phyloP scores from a whole-genome alignment of 2,113 vertebrate species.

The Petrocephalus microphthalmus region DNA sequence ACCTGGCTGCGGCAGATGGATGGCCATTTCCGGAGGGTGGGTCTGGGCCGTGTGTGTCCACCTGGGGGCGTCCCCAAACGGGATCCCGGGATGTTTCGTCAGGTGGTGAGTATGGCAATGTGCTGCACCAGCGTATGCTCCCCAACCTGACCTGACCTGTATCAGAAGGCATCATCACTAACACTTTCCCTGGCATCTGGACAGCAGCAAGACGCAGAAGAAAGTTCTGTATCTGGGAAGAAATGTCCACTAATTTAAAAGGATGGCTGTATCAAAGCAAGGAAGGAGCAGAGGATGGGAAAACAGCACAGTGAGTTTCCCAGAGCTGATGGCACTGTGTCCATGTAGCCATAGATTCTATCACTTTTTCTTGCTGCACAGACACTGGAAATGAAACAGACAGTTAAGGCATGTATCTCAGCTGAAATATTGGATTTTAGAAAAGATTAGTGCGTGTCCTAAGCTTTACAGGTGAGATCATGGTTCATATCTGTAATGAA shows the following conservation, averaged over 20 bases:
- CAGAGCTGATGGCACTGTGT: neutral
- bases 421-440: constrained; percentile 6
- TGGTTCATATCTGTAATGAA: neutral
- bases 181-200: neutral
- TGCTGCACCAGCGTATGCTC: too few species aligned
- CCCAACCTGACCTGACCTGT: too few species aligned
- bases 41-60: too few species aligned
- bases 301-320: neutral
- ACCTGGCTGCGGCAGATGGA: too few species aligned
- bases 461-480: neutral
- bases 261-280: neutral
- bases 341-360: neutral
- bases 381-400: constrained; percentile 3
- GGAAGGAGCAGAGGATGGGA: neutral
- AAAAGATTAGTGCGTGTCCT: neutral
- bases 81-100: too few species aligned
- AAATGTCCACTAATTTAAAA: neutral
- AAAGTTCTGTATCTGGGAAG: neutral
- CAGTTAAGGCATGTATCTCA: neutral
- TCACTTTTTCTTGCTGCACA: neutral
- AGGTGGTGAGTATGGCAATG: too few species aligned
- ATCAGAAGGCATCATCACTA: neutral
- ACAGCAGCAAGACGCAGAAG: neutral
- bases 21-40: too few species aligned
- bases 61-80: too few species aligned